Conservation (phyloP, 2,797 vertebrate genomes). For the Poeciliopsis infans region DNA sequence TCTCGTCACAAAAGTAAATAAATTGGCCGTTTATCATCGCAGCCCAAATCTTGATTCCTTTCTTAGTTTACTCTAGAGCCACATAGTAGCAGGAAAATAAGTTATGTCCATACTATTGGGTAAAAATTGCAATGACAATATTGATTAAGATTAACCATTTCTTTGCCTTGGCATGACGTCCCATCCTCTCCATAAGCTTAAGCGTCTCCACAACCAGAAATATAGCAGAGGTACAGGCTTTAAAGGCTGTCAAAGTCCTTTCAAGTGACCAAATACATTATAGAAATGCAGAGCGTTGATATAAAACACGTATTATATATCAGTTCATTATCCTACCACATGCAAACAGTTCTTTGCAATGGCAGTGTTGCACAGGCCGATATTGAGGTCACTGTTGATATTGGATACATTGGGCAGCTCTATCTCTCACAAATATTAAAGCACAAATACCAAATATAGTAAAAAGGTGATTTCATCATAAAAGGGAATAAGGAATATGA, state of each 20-base stretch:
- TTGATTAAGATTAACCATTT: not conserved
- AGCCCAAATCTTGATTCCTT: constrained; percentile 19
- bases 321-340: not conserved
- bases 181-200: not conserved
- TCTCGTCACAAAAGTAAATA: constrained; percentile 25
- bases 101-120: not conserved
- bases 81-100: constrained; percentile 1
- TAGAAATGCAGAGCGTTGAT: not conserved
- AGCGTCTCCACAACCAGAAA: not conserved
- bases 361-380: too few relatives aligned
- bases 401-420: not conserved
- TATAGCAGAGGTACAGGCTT: not conserved
- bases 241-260: not conserved
- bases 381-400: not conserved
- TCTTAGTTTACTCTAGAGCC: constrained; percentile 6
- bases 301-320: not conserved
- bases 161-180: not conserved
- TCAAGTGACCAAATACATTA: not conserved
- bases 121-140: not conserved
- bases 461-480: too few relatives aligned
- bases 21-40: constrained; percentile 32
- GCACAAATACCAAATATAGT: not conserved
- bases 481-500: not conserved
- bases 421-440: not conserved
- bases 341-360: not conserved